Evolutionary conservation across 2,888 invertebrate genomes (phyloP).

Genomic region (Clusia tigrina): DNA sequence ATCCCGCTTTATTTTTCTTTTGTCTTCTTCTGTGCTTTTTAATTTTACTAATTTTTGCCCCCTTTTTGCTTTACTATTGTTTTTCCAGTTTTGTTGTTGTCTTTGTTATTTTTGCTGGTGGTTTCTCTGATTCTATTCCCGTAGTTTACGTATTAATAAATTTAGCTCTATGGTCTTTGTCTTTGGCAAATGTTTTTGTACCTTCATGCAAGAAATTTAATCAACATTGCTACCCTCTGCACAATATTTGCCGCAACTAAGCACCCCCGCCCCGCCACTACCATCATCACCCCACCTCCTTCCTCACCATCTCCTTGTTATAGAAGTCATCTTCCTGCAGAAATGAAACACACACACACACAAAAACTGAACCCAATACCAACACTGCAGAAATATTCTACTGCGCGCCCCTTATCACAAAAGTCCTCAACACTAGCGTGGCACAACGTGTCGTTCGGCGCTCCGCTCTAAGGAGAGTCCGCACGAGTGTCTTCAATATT

Average conservation of each 20-base stretch:
- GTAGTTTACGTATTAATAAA: not conserved
- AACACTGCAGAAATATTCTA: constrained; percentile 14
- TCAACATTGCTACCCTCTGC: constrained; percentile 48
- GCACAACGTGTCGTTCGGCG: too few relatives aligned
- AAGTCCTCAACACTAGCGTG: too few relatives aligned
- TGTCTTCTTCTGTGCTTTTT: not conserved
- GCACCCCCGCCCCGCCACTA: too few relatives aligned
- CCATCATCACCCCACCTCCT: too few relatives aligned
- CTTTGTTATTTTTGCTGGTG: constrained; percentile 50
- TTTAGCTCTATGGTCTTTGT: constrained; percentile 1
- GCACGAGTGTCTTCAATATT: not conserved
- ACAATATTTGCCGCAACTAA: too few relatives aligned
- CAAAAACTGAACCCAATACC: too few relatives aligned
- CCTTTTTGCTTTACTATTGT: not conserved
- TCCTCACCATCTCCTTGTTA: too few relatives aligned
- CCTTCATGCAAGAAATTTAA: constrained; percentile 50
- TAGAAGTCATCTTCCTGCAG: too few relatives aligned
- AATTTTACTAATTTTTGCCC: not conserved
- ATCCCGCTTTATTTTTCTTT: not conserved
- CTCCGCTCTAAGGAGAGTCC: not conserved
- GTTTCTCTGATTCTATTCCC: not conserved
- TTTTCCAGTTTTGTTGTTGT: constrained; percentile 44
- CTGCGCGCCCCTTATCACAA: constrained; percentile 14
- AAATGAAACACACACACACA: too few relatives aligned
- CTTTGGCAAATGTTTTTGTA: not conserved